Evolutionary conservation across 2,113 vertebrate genomes (phyloP).

Genomic region (Cathartes aura): DNA sequence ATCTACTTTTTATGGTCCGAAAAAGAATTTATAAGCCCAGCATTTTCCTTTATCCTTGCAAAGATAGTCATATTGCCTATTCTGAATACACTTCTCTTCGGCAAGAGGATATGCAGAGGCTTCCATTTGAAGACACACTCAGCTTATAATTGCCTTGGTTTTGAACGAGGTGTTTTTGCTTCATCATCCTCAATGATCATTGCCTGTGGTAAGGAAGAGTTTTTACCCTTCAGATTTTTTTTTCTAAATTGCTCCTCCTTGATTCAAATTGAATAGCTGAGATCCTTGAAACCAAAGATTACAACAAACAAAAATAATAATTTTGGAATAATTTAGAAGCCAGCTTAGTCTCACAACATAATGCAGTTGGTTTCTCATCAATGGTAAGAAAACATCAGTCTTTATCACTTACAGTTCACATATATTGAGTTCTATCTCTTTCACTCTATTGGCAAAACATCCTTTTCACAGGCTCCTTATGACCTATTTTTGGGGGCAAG

Average conservation of each 20-base stretch:
- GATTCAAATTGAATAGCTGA: neutral
- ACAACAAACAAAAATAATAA: neutral
- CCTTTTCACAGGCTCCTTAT: neutral
- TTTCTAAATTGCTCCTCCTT: neutral
- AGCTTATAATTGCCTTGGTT: neutral
- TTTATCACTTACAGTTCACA: neutral
- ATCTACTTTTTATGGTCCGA: neutral
- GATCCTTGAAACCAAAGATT: neutral
- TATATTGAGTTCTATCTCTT: neutral
- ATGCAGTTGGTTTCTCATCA: neutral
- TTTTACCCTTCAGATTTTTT: neutral
- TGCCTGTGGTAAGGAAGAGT: fast-evolving
- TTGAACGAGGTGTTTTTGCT: neutral
- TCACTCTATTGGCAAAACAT: neutral
- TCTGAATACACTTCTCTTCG: neutral
- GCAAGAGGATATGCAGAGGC: neutral
- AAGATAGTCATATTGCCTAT: neutral
- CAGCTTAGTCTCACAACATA: neutral
- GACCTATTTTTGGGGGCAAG: neutral
- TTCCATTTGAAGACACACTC: neutral
- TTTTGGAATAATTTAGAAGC: neutral
- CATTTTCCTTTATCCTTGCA: neutral
- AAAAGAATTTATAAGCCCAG: neutral
- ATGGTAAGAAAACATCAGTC: neutral
- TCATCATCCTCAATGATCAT: neutral